phyloP scores from a whole-genome alignment of 1,140 invertebrate genomes.

The Sesamia nonagrioides region DNA sequence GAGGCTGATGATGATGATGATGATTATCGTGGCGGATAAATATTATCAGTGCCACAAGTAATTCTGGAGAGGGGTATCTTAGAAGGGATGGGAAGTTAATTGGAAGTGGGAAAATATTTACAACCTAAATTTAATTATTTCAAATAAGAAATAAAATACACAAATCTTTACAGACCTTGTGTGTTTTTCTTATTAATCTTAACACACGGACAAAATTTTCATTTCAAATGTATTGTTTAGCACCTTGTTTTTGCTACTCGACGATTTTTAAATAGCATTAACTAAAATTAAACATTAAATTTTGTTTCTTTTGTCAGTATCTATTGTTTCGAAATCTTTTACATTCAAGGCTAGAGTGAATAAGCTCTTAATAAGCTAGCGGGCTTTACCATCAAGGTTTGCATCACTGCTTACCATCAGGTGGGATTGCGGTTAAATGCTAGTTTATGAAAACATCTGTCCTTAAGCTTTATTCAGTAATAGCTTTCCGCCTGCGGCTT shows the following conservation, averaged over 20 bases:
- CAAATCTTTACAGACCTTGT: slow-evolving; percentile 6
- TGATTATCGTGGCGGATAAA: no score
- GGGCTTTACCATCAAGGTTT: no score
- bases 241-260: slow-evolving; percentile 12
- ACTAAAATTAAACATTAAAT: background rate
- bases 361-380: no score
- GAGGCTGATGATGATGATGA: no score
- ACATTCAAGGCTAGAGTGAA: background rate
- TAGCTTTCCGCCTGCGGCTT: no score
- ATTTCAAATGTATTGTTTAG: slow-evolving; percentile 20
- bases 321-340: background rate
- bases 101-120: background rate
- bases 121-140: slow-evolving; percentile 16
- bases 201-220: slow-evolving; percentile 20
- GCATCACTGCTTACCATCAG: no score
- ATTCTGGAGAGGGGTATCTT: no score
- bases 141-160: slow-evolving; percentile 6
- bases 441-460: no score
- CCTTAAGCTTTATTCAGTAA: no score
- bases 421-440: background rate
- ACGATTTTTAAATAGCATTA: slow-evolving; percentile 7
- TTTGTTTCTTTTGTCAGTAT: background rate
- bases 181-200: slow-evolving; percentile 13
- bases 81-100: no score
- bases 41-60: no score